phyloP scores from a whole-genome alignment of 2,888 invertebrate genomes.

The Archaeoteleia sp. region DNA sequence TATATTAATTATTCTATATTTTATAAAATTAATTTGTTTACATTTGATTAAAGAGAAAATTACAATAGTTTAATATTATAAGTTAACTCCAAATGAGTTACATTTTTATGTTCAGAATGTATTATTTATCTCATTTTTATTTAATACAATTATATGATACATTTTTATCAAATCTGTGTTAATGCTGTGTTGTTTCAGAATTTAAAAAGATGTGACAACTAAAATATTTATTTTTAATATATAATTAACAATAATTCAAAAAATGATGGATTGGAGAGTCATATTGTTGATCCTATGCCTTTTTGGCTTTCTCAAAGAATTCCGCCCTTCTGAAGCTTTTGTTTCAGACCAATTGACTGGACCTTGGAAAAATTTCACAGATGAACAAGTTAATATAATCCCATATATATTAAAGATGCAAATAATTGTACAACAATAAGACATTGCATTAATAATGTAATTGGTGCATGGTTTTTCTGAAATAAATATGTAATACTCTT shows the following conservation, averaged over 20 bases:
- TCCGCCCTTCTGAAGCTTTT: slow-evolving; percentile 91
- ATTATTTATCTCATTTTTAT: too few relatives aligned
- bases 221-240: too few relatives aligned
- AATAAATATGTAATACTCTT: neutral
- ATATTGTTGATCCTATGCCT: slow-evolving; percentile 84
- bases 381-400: slow-evolving; percentile 77
- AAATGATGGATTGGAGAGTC: slow-evolving; percentile 81
- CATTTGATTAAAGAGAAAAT: too few relatives aligned
- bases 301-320: slow-evolving; percentile 89
- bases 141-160: too few relatives aligned
- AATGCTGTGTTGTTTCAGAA: too few relatives aligned
- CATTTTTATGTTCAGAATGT: too few relatives aligned
- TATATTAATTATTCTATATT: too few relatives aligned
- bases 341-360: slow-evolving; percentile 87
- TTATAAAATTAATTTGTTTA: too few relatives aligned
- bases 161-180: too few relatives aligned
- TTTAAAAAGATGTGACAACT: slow-evolving; percentile 3
- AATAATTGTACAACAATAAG: slow-evolving; percentile 1
- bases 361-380: slow-evolving; percentile 85
- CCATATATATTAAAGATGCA: slow-evolving; percentile 8
- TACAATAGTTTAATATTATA: too few relatives aligned
- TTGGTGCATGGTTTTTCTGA: slow-evolving; percentile 1
- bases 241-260: too few relatives aligned
- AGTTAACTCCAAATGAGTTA: too few relatives aligned
- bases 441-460: neutral